Base-by-base conservation (phyloP, 1,140 invertebrate genomes). In the Xylocopa sonorina region DNA sequence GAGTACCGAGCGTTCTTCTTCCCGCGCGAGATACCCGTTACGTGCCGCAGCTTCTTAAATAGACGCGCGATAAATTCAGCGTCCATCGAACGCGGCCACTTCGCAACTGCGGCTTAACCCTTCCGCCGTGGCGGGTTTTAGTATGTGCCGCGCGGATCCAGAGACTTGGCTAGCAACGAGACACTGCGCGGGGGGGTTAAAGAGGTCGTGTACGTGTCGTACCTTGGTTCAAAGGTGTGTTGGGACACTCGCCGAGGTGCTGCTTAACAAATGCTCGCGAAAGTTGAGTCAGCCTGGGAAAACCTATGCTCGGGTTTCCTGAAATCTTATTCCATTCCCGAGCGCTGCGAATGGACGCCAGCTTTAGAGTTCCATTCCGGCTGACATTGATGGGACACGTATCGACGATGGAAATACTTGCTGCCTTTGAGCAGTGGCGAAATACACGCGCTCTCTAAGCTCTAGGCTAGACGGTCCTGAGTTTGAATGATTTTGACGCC, bases 51-150 rank as follows among this genome's bases (percentile, higher is more conserved):
- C 57, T 57, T 78, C 77, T 55, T 73, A 78, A 78, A 78, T 78
- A 73, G 69, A 72, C 58, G 27, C 27, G 38, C 58, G 77, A 78
- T 78, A 64, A 78, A 78, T 78, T 73, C 68, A 78, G 69, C 38
- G 4, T 38, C 10, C 76, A 46, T 50, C 76, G 48, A 58, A 46
- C 50, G 34, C 48, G 57, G n/a, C 32, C 16, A 10, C 12, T 34
- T 62, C 32, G 12, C 24, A 7, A 0, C 32, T 43, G 32, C 32
- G 60, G 53, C 53, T 29, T n/a, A n/a, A 62, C 71, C 51, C 55
- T 69, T 77, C 51, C 43, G 58, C 55, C 41, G 53, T 7, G n/a
- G n/a, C n/a, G n/a, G n/a, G n/a, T n/a, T n/a, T n/a, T n/a, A n/a
- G 12, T 21, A 18, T 12, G n/a, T 27, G 53, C 16, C 27, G 27